A percentile compares a stretch with the other conserved stretches of the same genome.
Conservation (phyloP, 2,888 invertebrate species). For the Helobdella robusta region DNA sequence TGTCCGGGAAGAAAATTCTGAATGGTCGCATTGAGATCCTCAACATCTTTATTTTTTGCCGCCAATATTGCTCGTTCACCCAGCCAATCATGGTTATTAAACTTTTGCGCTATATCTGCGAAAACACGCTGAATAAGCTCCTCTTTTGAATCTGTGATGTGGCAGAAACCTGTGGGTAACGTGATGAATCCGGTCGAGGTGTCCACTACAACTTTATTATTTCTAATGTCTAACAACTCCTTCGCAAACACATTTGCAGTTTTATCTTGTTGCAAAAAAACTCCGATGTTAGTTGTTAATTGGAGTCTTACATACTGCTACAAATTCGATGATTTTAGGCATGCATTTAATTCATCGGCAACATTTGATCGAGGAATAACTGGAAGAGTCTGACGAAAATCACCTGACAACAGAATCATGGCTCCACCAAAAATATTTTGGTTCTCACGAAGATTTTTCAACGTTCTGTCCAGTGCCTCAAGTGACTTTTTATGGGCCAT, state of each 20-base stretch:
- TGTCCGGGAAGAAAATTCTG: constrained; percentile 1
- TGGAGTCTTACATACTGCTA: too few species aligned
- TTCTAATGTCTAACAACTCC: too few species aligned
- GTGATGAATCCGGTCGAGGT: too few species aligned
- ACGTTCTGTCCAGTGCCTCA: constrained; percentile 7
- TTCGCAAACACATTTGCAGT: too few species aligned
- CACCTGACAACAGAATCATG: neutral
- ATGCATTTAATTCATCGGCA: constrained; percentile 14
- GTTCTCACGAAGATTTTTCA: constrained; percentile 5
- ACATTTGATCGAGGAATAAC: neutral
- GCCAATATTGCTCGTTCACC: constrained; percentile 25
- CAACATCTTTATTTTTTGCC: constrained; percentile 24
- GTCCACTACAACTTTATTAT: too few species aligned
- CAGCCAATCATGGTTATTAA: constrained; percentile 10
- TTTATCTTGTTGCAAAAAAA: too few species aligned
- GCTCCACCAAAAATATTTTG: neutral
- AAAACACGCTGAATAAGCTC: too few species aligned
- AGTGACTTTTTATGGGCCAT: constrained; percentile 17
- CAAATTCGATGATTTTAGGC: too few species aligned
- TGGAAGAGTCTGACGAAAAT: constrained; percentile 1
- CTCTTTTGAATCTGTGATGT: too few species aligned
- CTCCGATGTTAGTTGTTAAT: too few species aligned
- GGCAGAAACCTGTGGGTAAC: too few species aligned
- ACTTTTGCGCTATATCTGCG: too few species aligned
- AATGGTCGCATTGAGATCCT: constrained; percentile 30